Conservation (phyloP, 2,113 vertebrate genomes). For the Tamias sibiricus region DNA sequence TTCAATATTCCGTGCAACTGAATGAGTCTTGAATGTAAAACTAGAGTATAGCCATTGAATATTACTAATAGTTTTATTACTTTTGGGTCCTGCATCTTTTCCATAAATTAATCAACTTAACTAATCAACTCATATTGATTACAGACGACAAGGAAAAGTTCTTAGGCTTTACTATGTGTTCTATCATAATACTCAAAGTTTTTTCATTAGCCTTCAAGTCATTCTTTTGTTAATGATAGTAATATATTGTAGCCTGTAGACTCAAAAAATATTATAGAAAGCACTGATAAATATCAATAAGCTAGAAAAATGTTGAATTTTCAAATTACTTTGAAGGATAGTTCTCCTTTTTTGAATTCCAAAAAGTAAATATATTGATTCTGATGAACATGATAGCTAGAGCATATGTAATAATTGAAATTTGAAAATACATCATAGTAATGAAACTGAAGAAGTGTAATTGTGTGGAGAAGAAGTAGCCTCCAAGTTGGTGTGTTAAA, state of each 20-base stretch:
- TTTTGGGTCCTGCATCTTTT: background rate
- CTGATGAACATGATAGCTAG: background rate
- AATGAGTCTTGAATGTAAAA: background rate
- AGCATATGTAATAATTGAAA: background rate
- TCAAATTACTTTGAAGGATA: background rate
- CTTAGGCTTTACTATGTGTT: background rate
- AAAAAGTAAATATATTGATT: background rate
- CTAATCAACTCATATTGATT: background rate
- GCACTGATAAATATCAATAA: background rate
- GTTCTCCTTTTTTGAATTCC: background rate
- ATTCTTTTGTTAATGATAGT: background rate
- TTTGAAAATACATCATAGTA: background rate
- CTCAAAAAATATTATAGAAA: background rate
- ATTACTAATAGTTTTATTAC: background rate
- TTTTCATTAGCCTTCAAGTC: background rate
- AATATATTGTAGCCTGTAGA: background rate
- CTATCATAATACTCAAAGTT: background rate
- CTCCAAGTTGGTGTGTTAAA: background rate
- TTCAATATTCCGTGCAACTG: background rate
- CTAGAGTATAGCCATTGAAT: background rate
- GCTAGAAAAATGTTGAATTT: background rate
- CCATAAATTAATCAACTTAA: background rate
- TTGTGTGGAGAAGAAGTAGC: background rate
- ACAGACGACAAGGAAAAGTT: conserved; percentile 4
- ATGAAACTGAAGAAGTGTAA: background rate